Conservation (phyloP, 2,888 invertebrate species). For the Eristalis intricaria region DNA sequence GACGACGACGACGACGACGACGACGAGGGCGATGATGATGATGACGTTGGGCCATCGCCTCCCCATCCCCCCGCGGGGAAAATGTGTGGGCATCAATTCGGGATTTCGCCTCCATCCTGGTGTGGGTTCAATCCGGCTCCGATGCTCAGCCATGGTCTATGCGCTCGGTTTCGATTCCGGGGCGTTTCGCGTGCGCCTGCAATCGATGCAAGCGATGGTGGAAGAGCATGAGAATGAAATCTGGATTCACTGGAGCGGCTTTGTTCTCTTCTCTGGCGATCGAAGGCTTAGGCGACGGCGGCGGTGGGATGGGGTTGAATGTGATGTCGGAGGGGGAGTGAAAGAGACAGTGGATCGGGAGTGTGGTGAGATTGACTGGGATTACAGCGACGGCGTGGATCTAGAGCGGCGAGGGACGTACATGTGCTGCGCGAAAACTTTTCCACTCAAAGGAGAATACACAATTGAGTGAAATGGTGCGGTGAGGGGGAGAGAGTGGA, state of each 20-base stretch:
- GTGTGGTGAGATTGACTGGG: background rate
- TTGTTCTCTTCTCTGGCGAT: background rate
- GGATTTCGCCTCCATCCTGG: background rate
- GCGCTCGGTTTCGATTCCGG: background rate
- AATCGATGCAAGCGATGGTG: background rate
- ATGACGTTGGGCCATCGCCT: background rate
- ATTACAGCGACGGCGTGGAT: background rate
- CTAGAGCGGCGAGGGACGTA: background rate
- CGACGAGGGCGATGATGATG: background rate
- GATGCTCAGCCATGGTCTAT: background rate
- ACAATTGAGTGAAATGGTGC: background rate
- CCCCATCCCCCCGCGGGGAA: background rate
- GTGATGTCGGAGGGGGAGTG: background rate
- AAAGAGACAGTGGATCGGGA: background rate
- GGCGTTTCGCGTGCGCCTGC: background rate
- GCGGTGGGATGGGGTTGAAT: background rate
- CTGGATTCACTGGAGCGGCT: background rate
- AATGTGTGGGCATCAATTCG: background rate
- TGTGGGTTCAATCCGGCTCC: background rate
- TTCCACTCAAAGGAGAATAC: background rate
- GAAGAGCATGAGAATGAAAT: background rate
- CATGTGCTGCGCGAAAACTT: background rate
- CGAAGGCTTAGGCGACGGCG: background rate
- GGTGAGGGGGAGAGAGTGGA: background rate
- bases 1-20: background rate